Evolutionary conservation across 2,113 vertebrate species (phyloP).

Genomic region (Brachionichthys hirsutus): DNA sequence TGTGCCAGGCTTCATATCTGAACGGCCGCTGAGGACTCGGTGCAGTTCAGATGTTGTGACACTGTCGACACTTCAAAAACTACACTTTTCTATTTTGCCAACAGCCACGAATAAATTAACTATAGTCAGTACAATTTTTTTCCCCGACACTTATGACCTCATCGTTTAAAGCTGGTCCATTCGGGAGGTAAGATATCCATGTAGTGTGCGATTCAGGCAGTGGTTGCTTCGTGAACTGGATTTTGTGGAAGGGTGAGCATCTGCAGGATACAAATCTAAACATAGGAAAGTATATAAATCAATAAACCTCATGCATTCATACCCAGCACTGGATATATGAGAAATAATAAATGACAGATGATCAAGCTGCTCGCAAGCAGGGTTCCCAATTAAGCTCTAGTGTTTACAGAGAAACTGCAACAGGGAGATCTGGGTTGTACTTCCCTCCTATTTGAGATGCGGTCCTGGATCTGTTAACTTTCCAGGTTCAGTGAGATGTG

Average conservation of each 20-base stretch:
- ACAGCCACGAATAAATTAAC: slow-evolving; percentile 8
- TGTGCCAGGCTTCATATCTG: slow-evolving; percentile 40
- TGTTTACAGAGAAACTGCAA: slow-evolving; percentile 52
- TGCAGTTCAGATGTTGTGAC: slow-evolving; percentile 29
- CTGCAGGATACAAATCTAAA: too few relatives aligned
- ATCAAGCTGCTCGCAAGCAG: slow-evolving; percentile 44
- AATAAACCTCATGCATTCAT: background rate
- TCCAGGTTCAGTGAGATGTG: slow-evolving; percentile 60
- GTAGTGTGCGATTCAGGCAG: too few relatives aligned
- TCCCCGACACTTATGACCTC: too few relatives aligned
- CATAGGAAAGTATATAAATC: too few relatives aligned
- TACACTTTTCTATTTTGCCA: slow-evolving; percentile 31
- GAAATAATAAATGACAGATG: slow-evolving; percentile 43
- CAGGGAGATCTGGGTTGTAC: slow-evolving; percentile 45
- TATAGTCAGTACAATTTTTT: too few relatives aligned
- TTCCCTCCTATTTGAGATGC: slow-evolving; percentile 61
- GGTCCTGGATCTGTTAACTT: slow-evolving; percentile 63
- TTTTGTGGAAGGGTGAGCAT: too few relatives aligned
- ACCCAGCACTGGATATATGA: slow-evolving; percentile 19
- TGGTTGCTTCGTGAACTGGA: too few relatives aligned
- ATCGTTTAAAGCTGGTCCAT: too few relatives aligned
- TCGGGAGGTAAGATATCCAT: too few relatives aligned
- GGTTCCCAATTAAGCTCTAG: slow-evolving; percentile 50
- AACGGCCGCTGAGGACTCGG: slow-evolving; percentile 40
- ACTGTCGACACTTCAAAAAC: background rate